These are phyloP conservation scores for Ischnura elegans DNA, from an alignment of 2,888 invertebrate genomes.

Conservation along the genomic window DNA sequence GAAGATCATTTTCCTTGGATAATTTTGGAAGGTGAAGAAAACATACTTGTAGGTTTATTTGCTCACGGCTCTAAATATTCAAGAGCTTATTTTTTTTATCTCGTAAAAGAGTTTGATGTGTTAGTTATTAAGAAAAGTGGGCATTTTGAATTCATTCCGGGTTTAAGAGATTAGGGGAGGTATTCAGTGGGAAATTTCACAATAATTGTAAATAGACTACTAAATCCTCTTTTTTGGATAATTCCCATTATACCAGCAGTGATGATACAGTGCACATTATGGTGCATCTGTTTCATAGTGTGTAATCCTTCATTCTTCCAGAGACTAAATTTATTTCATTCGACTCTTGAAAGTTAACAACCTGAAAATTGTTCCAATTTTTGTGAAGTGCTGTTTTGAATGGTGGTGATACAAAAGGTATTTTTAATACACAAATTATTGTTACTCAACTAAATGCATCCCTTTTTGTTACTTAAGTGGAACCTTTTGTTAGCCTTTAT, in stretches of 20 bases:
- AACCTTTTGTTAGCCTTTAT: conserved; percentile 18
- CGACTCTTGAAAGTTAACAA: conserved; percentile 31
- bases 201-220: conserved; percentile 17
- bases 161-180: background rate
- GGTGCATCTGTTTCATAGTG: background rate
- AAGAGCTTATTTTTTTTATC: background rate
- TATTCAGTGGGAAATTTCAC: background rate
- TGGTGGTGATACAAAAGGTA: conserved; percentile 48
- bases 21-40: background rate
- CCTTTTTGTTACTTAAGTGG: conserved; percentile 9
- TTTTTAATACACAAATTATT: conserved; percentile 52
- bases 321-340: conserved; percentile 38
- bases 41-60: background rate
- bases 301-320: conserved; percentile 33
- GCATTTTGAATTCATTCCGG: conserved; percentile 8
- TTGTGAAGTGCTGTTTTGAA: conserved; percentile 49
- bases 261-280: conserved; percentile 22
- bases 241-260: background rate
- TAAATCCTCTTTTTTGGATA: conserved; percentile 7
- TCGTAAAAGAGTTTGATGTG: background rate
- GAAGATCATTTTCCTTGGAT: conserved; percentile 39
- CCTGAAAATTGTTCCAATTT: conserved; percentile 30
- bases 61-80: conserved; percentile 34
- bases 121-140: conserved; percentile 24
- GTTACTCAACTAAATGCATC: conserved; percentile 34